phyloP scores from a whole-genome alignment of 1,140 invertebrate species.

The Drosophila bocqueti region DNA sequence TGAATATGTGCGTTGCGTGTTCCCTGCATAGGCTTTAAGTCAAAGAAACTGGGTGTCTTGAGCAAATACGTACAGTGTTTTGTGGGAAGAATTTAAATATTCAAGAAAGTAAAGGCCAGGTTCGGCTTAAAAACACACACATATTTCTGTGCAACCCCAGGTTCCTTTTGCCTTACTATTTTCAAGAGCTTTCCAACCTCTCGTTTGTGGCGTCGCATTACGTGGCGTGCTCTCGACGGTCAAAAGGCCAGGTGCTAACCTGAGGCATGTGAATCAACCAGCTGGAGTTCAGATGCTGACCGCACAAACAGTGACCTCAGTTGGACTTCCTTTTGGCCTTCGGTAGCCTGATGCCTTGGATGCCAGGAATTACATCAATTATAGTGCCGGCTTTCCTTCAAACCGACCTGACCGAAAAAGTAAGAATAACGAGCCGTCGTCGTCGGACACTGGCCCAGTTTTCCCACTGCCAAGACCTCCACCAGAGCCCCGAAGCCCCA shows the following conservation, averaged over 20 bases:
- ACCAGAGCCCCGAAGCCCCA: background rate
- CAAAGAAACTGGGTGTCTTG: conserved; percentile 14
- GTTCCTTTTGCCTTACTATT: background rate
- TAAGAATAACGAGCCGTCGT: conserved; percentile 74
- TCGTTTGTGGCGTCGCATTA: conserved; percentile 20
- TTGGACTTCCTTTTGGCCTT: conserved; percentile 21
- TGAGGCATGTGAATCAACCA: conserved; percentile 41
- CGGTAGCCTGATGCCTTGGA: conserved; percentile 69
- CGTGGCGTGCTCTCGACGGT: conserved; percentile 1
- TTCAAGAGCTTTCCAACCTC: background rate
- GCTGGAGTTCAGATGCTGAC: conserved; percentile 39
- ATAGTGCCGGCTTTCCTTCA: conserved; percentile 69
- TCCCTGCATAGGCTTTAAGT: conserved; percentile 36
- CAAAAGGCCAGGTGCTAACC: conserved; percentile 25
- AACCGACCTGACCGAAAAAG: conserved; percentile 71
- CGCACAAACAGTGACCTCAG: conserved; percentile 40
- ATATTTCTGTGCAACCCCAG: background rate
- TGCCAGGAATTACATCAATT: conserved; percentile 79
- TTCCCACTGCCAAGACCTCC: background rate
- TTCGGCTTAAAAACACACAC: background rate
- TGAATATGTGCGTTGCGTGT: conserved; percentile 20
- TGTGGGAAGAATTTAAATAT: conserved; percentile 1
- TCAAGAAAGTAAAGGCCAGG: background rate
- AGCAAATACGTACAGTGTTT: background rate
- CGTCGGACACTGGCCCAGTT: conserved; percentile 55